Conservation (phyloP, 1,140 invertebrate genomes). For the Rhopalosiphum padi region DNA sequence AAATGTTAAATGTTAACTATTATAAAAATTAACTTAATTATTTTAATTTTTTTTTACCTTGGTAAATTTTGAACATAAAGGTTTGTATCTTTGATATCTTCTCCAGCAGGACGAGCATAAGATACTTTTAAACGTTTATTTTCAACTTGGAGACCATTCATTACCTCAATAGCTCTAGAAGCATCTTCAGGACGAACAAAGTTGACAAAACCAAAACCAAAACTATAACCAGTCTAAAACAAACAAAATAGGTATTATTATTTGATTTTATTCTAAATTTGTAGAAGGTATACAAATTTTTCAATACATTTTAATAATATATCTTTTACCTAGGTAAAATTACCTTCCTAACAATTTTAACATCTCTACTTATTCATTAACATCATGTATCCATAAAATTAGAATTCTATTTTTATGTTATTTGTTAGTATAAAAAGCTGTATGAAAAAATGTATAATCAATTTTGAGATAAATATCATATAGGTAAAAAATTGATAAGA, state of each 20-base stretch:
- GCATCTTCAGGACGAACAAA: constrained; percentile 87
- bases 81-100: constrained; percentile 94
- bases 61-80: constrained; percentile 93
- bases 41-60: constrained; percentile 65
- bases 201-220: constrained; percentile 96
- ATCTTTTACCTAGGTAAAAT: neutral
- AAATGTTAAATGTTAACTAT: neutral
- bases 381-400: neutral
- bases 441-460: no score
- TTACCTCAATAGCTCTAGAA: constrained; percentile 79
- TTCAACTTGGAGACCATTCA: constrained; percentile 88
- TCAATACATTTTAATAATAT: neutral
- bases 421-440: neutral
- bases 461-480: no score
- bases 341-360: neutral
- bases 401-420: neutral
- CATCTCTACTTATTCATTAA: neutral
- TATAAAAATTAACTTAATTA: neutral
- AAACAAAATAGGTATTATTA: constrained; percentile 59
- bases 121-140: constrained; percentile 87
- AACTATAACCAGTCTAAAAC: constrained; percentile 88
- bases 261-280: neutral
- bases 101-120: constrained; percentile 87
- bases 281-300: neutral
- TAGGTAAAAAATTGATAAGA: neutral